phyloP scores from a whole-genome alignment of 1,140 invertebrate species.

The Steinernema khuongi region DNA sequence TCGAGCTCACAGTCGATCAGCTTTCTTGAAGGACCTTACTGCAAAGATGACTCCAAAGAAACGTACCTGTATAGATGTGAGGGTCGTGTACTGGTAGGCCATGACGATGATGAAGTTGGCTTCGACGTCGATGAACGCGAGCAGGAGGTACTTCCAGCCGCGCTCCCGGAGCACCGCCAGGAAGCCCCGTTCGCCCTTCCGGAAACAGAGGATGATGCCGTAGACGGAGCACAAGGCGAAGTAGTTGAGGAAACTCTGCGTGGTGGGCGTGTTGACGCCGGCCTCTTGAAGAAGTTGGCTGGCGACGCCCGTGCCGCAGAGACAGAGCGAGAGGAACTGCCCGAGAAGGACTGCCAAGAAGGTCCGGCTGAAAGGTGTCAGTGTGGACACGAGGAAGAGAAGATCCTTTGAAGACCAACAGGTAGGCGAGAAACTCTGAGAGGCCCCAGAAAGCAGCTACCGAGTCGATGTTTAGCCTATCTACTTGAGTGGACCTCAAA shows the following conservation, averaged over 20 bases:
- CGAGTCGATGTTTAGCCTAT: slow-evolving; percentile 12
- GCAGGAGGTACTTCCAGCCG: slow-evolving; percentile 71
- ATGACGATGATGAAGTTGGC: slow-evolving; percentile 72
- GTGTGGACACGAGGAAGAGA: neutral
- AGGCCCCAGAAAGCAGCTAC: neutral
- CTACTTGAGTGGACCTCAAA: slow-evolving; percentile 7
- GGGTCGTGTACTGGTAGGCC: slow-evolving; percentile 67
- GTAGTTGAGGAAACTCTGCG: slow-evolving; percentile 53
- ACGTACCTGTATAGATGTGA: slow-evolving; percentile 63
- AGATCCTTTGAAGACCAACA: slow-evolving; percentile 19
- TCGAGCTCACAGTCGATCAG: too few species aligned
- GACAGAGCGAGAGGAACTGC: slow-evolving; percentile 50
- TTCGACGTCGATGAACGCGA: slow-evolving; percentile 75
- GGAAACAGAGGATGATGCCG: slow-evolving; percentile 43
- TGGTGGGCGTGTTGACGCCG: slow-evolving; percentile 50
- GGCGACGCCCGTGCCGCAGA: slow-evolving; percentile 52
- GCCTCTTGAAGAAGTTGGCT: slow-evolving; percentile 39
- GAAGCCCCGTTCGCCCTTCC: slow-evolving; percentile 41
- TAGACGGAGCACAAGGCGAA: slow-evolving; percentile 56
- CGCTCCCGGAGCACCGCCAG: slow-evolving; percentile 66
- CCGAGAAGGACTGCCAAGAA: slow-evolving; percentile 43
- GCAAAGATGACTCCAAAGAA: too few species aligned
- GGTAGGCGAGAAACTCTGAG: neutral
- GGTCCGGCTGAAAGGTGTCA: slow-evolving; percentile 44
- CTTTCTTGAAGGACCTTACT: too few species aligned